These are phyloP conservation scores for Empidonax traillii DNA, from an alignment of 2,113 vertebrate genomes.

Conservation along the genomic window DNA sequence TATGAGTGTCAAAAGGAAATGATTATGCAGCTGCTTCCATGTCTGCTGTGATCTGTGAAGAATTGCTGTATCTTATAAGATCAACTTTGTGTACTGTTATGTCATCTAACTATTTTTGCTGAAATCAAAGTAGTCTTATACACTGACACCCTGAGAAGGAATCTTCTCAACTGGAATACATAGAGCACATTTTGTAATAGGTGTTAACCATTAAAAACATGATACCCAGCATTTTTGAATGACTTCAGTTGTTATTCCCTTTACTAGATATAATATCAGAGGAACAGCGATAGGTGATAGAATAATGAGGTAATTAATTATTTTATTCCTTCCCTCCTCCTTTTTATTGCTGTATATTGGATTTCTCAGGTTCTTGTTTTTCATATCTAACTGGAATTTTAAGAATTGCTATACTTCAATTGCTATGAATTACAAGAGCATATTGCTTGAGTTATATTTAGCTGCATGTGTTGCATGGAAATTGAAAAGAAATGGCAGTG, in stretches of 20 bases:
- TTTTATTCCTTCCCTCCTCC: conserved; percentile 62
- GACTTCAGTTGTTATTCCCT: conserved; percentile 82
- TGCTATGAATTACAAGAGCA: conserved; percentile 47
- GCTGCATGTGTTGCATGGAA: conserved; percentile 70
- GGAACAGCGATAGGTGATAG: conserved; percentile 98
- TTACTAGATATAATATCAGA: conserved; percentile 96
- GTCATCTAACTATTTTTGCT: conserved; percentile 13
- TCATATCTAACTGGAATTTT: conserved; percentile 69
- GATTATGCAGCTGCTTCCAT: not conserved
- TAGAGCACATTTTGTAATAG: conserved; percentile 21
- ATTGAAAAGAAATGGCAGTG: conserved; percentile 33
- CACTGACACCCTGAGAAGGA: not conserved
- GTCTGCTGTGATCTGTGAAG: not conserved
- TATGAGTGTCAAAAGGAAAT: not conserved
- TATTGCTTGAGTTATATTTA: conserved; percentile 62
- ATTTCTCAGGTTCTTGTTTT: conserved; percentile 66
- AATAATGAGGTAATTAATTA: conserved; percentile 95
- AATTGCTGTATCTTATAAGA: not conserved
- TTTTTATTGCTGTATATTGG: conserved; percentile 45
- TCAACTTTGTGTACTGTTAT: not conserved
- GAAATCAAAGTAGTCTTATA: conserved; percentile 4
- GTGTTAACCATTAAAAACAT: conserved; percentile 50
- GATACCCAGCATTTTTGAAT: conserved; percentile 67
- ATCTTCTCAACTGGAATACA: not conserved
- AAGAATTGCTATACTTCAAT: conserved; percentile 31